Evolutionary conservation across 2,888 invertebrate species (phyloP).

Genomic region (Mactromeris polynyma): DNA sequence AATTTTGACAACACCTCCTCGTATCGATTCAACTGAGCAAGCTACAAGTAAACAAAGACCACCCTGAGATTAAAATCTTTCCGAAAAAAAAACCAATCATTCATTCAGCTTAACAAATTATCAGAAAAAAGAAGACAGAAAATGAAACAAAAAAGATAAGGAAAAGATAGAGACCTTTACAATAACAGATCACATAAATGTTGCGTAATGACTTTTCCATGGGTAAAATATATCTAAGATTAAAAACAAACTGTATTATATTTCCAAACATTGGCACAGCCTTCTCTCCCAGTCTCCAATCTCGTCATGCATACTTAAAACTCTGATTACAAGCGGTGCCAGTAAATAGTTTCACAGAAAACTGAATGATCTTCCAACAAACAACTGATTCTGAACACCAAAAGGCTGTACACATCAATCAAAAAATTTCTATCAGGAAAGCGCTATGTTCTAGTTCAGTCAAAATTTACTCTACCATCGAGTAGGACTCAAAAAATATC

Average conservation of each 20-base stretch:
- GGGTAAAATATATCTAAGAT: conserved; percentile 3
- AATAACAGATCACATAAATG: conserved; percentile 29
- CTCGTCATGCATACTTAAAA: conserved; percentile 47
- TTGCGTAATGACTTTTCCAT: conserved; percentile 38
- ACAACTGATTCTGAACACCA: neutral
- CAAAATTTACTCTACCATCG: neutral
- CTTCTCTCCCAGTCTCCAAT: neutral
- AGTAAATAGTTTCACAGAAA: conserved; percentile 16
- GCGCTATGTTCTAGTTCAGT: neutral
- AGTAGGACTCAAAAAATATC: neutral
- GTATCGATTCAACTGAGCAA: conserved; percentile 96
- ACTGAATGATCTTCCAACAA: conserved; percentile 1
- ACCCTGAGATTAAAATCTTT: neutral
- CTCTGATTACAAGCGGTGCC: conserved; percentile 21
- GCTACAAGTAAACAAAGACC: conserved; percentile 88
- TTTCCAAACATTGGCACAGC: conserved; percentile 38
- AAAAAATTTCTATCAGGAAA: neutral
- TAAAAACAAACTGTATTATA: conserved; percentile 25
- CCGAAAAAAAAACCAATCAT: neutral
- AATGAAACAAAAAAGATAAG: neutral
- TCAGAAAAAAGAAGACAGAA: neutral
- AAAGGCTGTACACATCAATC: neutral
- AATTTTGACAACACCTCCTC: conserved; percentile 93
- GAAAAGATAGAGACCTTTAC: conserved; percentile 5
- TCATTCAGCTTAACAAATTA: neutral